Conservation (phyloP, 2,113 vertebrate species). For the Recurvirostra avosetta region DNA sequence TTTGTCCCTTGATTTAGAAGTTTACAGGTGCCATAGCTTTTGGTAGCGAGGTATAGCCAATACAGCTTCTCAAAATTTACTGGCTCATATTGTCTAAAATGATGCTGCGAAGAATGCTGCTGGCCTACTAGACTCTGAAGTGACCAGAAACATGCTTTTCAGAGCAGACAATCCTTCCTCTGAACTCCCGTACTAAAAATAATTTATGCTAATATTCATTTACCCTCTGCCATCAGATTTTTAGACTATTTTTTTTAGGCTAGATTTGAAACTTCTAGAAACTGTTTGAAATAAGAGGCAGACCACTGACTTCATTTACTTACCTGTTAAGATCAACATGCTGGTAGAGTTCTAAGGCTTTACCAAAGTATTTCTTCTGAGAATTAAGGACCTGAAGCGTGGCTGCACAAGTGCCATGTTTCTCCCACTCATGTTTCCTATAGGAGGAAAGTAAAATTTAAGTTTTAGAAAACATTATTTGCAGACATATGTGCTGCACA, state of each 20-base stretch:
- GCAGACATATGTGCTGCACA: not conserved
- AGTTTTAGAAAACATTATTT: not conserved
- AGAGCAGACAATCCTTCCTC: not conserved
- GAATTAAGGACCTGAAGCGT: constrained; percentile 64
- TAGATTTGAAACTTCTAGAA: not conserved
- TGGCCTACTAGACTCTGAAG: not conserved
- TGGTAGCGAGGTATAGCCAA: not conserved
- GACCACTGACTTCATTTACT: rapidly evolving
- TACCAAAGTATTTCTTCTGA: constrained; percentile 77
- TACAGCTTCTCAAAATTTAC: not conserved
- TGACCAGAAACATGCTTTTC: not conserved
- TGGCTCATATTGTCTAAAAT: not conserved
- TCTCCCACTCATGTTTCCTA: constrained; percentile 82
- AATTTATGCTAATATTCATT: not conserved
- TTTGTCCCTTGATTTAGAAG: not conserved
- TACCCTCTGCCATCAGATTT: not conserved
- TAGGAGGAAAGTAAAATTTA: not conserved
- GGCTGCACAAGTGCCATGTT: constrained; percentile 81
- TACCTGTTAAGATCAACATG: constrained; percentile 71
- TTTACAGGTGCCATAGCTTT: not conserved
- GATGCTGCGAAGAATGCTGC: not conserved
- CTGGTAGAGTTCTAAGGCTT: constrained; percentile 70
- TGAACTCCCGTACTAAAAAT: not conserved
- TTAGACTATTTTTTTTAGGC: not conserved
- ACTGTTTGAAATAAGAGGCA: not conserved